Base-by-base conservation (phyloP, 2,113 vertebrate species). In the Nothoprocta perdicaria region DNA sequence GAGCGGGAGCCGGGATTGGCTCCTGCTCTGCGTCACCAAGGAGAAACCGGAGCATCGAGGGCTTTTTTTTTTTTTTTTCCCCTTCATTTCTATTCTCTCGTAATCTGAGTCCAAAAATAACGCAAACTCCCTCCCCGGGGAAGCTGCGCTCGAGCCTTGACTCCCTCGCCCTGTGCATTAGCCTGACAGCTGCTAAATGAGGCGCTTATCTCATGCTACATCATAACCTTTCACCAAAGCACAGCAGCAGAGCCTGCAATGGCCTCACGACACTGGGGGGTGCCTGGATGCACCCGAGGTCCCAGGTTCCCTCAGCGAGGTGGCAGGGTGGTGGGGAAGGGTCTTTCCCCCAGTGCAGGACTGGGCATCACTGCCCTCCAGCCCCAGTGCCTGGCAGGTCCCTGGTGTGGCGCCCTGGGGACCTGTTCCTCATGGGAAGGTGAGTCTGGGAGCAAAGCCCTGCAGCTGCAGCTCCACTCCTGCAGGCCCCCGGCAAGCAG, bases 71-170 rank as follows among this genome's bases (percentile, higher is more conserved):
- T 15, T 12, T 10, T 48, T 48, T 48, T 48, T 0, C 8, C 21
- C 26, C 52, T 81, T 90, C 88, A 35, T 92, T 90, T 92, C 86
- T 74, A 88, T 92, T 96, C 94, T 93, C 78, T 88, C 80, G 40
- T 67, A 84, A 67, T 88, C 79, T 93, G 53, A 12, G 50, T 91
- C 91, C 79, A 88, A 91, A 93, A 96, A 92, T 88, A 95, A 75
- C 86, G 24, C n/a, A 4, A 84, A 46, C 55, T 62, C 46, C 88
- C 86, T 90, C 94, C 86, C 88, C 58, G 18, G 16, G 94, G 92
- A 90, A 43, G 94, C 71, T 22, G 16, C 88, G 84, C 40, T 86
- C 50, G 57, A 84, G 88, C 86, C n/a, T 65, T 40, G 67, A 88
- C 95, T 95, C 71, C 84, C 43, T 90, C 63, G 1, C 92, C 72